Percentiles rank a stretch among this genome's conserved stretches.
Conservation (phyloP, 1,140 invertebrate genomes). For the Theocolax elegans region DNA sequence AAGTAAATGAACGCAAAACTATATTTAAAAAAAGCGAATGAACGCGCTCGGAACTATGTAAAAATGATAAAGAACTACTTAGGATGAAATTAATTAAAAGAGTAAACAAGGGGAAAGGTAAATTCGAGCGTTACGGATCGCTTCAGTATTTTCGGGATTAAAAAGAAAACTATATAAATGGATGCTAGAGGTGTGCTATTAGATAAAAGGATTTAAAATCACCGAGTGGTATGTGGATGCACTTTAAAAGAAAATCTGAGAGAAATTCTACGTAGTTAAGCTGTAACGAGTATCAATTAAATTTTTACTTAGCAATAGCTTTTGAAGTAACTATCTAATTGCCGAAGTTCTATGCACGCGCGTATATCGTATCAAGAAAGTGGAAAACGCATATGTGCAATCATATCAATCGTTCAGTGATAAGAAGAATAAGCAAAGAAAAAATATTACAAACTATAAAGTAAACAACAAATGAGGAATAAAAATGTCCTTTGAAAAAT, state of each 20-base stretch:
- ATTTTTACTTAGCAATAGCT: constrained; percentile 39
- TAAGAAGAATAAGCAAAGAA: constrained; percentile 19
- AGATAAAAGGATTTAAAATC: background rate
- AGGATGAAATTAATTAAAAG: background rate
- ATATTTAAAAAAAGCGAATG: background rate
- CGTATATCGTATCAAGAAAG: too few relatives aligned
- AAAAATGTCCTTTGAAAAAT: background rate
- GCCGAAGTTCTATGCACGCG: background rate
- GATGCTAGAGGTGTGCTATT: constrained; percentile 9
- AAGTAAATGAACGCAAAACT: background rate
- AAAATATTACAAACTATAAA: background rate
- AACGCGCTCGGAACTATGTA: background rate
- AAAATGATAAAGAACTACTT: background rate
- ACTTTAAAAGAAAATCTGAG: constrained; percentile 4
- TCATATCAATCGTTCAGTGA: constrained; percentile 28
- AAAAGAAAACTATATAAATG: background rate
- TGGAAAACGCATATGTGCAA: background rate
- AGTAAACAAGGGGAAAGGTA: background rate
- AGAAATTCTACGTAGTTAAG: constrained; percentile 12
- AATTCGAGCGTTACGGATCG: background rate
- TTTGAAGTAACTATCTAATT: constrained; percentile 24
- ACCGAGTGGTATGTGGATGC: background rate
- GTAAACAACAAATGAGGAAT: background rate
- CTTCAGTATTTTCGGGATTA: constrained; percentile 2
- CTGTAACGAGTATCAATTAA: constrained; percentile 31